These are phyloP conservation scores for Lagenorhynchus albirostris DNA, from an alignment of 2,113 vertebrate genomes.

Conservation along the genomic window DNA sequence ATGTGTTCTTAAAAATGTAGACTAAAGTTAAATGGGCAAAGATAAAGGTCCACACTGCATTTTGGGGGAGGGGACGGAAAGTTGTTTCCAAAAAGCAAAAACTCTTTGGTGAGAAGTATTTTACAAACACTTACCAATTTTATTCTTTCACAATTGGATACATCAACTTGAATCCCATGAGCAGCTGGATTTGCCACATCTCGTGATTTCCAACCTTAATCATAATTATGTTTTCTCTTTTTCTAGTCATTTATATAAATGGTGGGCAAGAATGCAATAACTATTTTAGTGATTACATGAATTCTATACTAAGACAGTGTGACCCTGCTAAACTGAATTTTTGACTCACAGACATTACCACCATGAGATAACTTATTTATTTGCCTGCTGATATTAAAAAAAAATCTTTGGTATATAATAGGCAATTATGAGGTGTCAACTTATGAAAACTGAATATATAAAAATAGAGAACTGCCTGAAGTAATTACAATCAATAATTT, in stretches of 20 bases:
- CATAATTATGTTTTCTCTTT: neutral
- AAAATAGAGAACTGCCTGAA: neutral
- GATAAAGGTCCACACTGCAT: neutral
- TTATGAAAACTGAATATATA: constrained; percentile 30
- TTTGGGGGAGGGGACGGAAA: neutral
- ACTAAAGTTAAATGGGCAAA: neutral
- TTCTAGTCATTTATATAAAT: constrained; percentile 27
- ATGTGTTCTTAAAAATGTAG: neutral
- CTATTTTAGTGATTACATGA: neutral
- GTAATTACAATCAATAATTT: constrained; percentile 37
- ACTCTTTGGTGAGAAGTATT: neutral
- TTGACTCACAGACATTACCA: neutral
- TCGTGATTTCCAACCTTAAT: neutral
- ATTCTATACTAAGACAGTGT: neutral
- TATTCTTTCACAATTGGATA: neutral
- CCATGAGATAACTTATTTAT: neutral
- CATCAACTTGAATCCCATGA: neutral
- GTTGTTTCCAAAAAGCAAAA: neutral
- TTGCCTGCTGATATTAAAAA: neutral
- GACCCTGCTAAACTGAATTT: neutral
- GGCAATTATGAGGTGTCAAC: neutral
- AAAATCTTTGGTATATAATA: constrained; percentile 1
- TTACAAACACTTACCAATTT: constrained; percentile 45
- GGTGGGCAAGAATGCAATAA: neutral
- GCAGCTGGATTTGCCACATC: neutral